Conservation (phyloP, 1,140 invertebrate species). For the Halyomorpha halys region DNA sequence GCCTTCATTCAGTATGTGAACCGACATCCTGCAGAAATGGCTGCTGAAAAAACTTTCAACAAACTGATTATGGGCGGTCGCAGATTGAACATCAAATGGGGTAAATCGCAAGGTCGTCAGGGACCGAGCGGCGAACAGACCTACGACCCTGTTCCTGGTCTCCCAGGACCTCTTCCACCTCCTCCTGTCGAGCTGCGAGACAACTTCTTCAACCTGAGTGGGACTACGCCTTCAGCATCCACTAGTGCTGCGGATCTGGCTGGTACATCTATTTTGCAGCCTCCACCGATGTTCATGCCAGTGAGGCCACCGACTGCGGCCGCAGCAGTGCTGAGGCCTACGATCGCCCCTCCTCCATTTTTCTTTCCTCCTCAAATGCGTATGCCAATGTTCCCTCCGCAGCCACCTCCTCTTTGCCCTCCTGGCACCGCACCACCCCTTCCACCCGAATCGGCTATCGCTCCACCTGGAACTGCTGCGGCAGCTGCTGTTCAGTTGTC, state of each 20-base stretch:
- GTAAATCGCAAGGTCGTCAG: slow-evolving; percentile 67
- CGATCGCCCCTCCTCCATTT: slow-evolving; percentile 33
- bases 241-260: slow-evolving; percentile 40
- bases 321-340: slow-evolving; percentile 31
- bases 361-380: slow-evolving; percentile 41
- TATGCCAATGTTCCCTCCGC: slow-evolving; percentile 31
- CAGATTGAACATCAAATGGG: slow-evolving; percentile 93
- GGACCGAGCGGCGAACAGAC: slow-evolving; percentile 35
- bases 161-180: slow-evolving; percentile 66
- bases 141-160: slow-evolving; percentile 77
- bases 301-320: slow-evolving; percentile 41
- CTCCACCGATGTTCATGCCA: slow-evolving; percentile 45
- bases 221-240: slow-evolving; percentile 29
- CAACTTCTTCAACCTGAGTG: slow-evolving; percentile 70
- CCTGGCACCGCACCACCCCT: slow-evolving; percentile 34
- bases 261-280: slow-evolving; percentile 47
- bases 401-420: slow-evolving; percentile 31
- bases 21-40: slow-evolving; percentile 76
- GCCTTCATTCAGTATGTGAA: slow-evolving; percentile 96
- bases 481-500: slow-evolving; percentile 17
- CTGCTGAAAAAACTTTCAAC: slow-evolving; percentile 93
- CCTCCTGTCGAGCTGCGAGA: slow-evolving; percentile 66
- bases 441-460: slow-evolving; percentile 41
- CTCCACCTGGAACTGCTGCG: slow-evolving; percentile 42
- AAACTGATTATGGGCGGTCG: slow-evolving; percentile 80